Conservation (phyloP, 1,140 invertebrate species). For the Melipona quadrifasciata region DNA sequence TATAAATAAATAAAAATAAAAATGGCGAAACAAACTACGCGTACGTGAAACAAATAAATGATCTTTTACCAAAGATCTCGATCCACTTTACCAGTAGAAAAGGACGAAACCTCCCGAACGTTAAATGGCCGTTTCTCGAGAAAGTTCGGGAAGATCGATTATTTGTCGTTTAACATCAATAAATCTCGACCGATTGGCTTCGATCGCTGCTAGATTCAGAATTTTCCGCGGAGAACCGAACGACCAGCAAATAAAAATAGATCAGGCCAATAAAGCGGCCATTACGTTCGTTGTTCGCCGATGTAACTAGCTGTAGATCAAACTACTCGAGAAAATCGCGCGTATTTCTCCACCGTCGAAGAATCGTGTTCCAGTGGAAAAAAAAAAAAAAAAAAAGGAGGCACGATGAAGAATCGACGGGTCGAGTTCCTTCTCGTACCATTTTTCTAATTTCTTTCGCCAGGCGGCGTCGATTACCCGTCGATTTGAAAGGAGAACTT, state of each 20-base stretch:
- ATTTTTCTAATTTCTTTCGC: neutral
- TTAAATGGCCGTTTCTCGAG: neutral
- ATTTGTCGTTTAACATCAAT: neutral
- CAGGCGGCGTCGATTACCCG: neutral
- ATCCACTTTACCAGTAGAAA: neutral
- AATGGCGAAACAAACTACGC: too few species aligned
- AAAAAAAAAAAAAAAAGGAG: neutral
- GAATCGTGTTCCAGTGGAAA: neutral
- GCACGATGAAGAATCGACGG: neutral
- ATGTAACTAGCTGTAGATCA: slow-evolving; percentile 3
- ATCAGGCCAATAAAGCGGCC: slow-evolving; percentile 6
- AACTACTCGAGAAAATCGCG: slow-evolving; percentile 37
- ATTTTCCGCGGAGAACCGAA: slow-evolving; percentile 15
- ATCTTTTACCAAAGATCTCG: neutral
- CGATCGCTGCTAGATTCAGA: slow-evolving; percentile 7
- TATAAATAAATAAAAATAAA: too few species aligned
- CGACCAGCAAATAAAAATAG: neutral
- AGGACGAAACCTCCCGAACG: neutral
- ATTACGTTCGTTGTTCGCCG: slow-evolving; percentile 2
- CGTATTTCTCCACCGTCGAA: neutral
- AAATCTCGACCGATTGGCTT: slow-evolving; percentile 6
- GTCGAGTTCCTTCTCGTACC: neutral
- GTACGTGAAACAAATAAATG: too few species aligned
- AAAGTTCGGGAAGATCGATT: too few species aligned
- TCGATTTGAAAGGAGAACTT: neutral